Conservation (phyloP, 2,797 vertebrate species). For the Anguilla megastoma region DNA sequence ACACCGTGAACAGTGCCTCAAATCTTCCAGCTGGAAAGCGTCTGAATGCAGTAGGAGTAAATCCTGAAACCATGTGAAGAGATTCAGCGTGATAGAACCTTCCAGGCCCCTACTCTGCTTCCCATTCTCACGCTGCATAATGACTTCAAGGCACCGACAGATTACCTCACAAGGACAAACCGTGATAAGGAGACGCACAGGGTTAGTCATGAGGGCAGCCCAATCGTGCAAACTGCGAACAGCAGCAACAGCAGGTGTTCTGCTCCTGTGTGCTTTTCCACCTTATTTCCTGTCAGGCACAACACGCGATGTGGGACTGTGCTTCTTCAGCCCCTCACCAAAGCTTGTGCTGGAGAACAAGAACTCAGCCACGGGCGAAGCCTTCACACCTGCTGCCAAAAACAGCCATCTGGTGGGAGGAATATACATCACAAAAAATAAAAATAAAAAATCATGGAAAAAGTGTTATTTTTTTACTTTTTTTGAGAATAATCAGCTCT, state of each 20-base stretch:
- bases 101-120: neutral
- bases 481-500: no score
- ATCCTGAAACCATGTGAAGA: neutral
- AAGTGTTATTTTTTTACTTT: no score
- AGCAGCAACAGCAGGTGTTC: neutral
- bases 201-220: neutral
- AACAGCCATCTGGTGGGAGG: no score
- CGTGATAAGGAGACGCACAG: neutral
- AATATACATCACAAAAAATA: no score
- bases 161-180: neutral
- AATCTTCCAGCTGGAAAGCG: conserved; percentile 2
- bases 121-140: neutral
- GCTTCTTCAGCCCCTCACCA: neutral
- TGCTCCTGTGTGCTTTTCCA: neutral
- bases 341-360: neutral
- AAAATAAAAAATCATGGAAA: no score
- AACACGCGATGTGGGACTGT: neutral
- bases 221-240: neutral
- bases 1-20: neutral
- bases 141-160: neutral
- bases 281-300: neutral
- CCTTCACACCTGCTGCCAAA: neutral
- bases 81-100: neutral
- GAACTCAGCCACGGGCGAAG: neutral
- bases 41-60: neutral